phyloP scores from a whole-genome alignment of 2,797 vertebrate genomes.

The Otolemur crassicaudatus region DNA sequence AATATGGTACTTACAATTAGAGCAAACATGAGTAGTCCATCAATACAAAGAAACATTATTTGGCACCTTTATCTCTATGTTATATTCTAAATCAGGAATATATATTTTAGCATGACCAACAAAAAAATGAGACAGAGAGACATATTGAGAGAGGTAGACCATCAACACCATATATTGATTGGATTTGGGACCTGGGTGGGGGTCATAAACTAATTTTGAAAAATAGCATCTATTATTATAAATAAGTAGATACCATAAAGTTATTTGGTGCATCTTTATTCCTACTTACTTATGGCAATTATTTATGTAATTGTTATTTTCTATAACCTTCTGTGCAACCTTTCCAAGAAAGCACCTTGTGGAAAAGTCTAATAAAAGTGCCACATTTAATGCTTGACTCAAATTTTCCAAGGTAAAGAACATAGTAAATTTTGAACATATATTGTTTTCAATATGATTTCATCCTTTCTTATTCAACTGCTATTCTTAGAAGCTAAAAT shows the following conservation, averaged over 20 bases:
- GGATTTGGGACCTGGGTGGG: background rate
- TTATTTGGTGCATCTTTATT: background rate
- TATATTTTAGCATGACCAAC: background rate
- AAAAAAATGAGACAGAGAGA: background rate
- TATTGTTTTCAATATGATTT: background rate
- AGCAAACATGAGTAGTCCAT: background rate
- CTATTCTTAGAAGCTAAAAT: background rate
- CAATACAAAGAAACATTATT: background rate
- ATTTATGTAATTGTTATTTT: constrained; percentile 20
- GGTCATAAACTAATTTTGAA: background rate
- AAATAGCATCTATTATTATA: background rate
- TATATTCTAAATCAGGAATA: background rate
- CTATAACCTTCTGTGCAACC: background rate
- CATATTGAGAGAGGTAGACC: background rate
- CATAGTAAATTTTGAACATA: background rate
- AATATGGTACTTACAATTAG: background rate
- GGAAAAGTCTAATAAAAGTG: background rate
- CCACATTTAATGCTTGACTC: background rate
- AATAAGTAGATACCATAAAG: background rate
- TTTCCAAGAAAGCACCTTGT: background rate
- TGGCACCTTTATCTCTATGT: background rate
- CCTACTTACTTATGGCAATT: background rate
- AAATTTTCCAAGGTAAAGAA: background rate
- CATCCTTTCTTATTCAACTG: background rate
- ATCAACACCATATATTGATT: background rate